Base-by-base conservation (phyloP, 2,797 vertebrate genomes). In the Thaleichthys pacificus region DNA sequence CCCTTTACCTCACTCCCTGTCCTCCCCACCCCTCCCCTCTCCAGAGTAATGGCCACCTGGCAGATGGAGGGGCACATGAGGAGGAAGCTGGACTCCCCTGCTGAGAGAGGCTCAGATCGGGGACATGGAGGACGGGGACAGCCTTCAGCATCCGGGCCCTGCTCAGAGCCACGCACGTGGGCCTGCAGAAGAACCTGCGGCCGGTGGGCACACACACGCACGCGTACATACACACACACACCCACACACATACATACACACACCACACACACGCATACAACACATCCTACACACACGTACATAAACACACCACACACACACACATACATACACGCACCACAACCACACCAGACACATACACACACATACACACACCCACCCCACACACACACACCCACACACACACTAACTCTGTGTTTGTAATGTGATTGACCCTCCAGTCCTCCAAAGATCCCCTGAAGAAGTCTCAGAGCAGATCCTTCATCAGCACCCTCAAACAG, bases 101-200 rank as follows among this genome's bases (percentile, higher is more conserved):
- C 80, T 98, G 14, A 98, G 95, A 84, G 97, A 99, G 89, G 96
- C 97, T 80, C 95, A 93, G 28, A 97, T 98, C 19, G 94, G 96
- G 74, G 97, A 99, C 90, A 98, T 96, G 82, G 97, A 99, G 86
- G 97, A 99, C 66, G 91, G 93, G 0, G 97, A 99, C 91, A 97
- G 96, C n/a, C 88, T 98, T 98, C 91, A 98, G 97, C n/a, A 97
- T 99, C 85, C 88, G 93, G 76, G 97, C 97, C 0, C 90, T 99
- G 66, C 92, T 99, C 26, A 94, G 94, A 76, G 97, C 97, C 22
- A 99, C 97, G 0, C 96, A 97, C 0, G 96, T 96, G 84, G 96
- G 97, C 61, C 89, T 99, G 70, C 95, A 94, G 35, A 93, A 93
- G 75, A 97, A 98, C 89, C 89, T 98, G 80, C 95, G 93, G 66